Evolutionary conservation across 2,797 vertebrate species (phyloP).

Genomic region (Sebastes flavidus): DNA sequence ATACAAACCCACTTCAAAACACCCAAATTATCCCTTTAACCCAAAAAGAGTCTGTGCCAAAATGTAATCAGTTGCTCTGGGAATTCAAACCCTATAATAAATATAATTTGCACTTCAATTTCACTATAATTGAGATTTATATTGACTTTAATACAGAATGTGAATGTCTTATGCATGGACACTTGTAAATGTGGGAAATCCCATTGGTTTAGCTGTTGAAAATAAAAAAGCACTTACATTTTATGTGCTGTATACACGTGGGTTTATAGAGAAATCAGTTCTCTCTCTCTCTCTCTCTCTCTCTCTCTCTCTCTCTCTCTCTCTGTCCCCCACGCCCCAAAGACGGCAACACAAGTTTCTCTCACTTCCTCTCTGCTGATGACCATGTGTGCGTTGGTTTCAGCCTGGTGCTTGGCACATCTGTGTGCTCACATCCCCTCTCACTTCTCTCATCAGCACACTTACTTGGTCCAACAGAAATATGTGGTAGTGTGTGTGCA

Average conservation of each 20-base stretch:
- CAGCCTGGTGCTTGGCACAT: slow-evolving; percentile 74
- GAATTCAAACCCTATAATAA: slow-evolving; percentile 1
- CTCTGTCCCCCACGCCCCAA: slow-evolving; percentile 38
- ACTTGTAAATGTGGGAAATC: slow-evolving; percentile 39
- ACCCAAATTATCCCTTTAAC: neutral
- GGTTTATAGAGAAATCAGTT: slow-evolving; percentile 52
- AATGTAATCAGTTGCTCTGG: neutral
- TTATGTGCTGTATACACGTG: neutral
- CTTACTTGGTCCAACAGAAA: slow-evolving; percentile 35
- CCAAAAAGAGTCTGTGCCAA: neutral
- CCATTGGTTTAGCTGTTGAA: slow-evolving; percentile 3
- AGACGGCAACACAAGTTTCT: slow-evolving; percentile 66
- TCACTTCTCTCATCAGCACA: slow-evolving; percentile 79
- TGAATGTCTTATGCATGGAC: neutral
- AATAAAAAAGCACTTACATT: slow-evolving; percentile 39
- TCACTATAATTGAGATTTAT: neutral
- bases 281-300: neutral
- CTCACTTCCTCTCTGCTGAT: slow-evolving; percentile 83
- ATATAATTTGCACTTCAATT: neutral
- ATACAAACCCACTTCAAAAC: too few relatives aligned
- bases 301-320: neutral
- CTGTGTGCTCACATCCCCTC: slow-evolving; percentile 84
- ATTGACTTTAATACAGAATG: neutral
- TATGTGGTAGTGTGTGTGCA: slow-evolving; percentile 27
- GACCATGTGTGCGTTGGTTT: slow-evolving; percentile 84